Evolutionary conservation across 1,140 invertebrate genomes (phyloP).

Genomic region (Drosophila tani): DNA sequence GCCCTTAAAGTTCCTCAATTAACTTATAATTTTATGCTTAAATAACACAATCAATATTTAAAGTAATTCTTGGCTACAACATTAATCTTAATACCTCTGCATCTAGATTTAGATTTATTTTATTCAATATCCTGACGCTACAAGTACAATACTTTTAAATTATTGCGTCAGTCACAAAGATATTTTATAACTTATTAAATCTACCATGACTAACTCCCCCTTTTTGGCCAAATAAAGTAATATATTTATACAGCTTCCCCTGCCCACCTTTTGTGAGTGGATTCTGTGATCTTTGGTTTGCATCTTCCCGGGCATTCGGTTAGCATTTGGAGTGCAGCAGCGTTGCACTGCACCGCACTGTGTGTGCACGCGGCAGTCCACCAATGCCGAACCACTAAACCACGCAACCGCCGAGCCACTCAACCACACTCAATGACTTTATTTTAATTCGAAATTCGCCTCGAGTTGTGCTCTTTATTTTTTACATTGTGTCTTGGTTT

Average conservation of each 20-base stretch:
- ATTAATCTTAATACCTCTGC: too few species aligned
- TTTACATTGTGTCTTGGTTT: conserved; percentile 28
- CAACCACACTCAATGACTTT: conserved; percentile 64
- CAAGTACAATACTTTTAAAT: too few species aligned
- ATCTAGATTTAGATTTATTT: too few species aligned
- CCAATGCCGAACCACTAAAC: conserved; percentile 53
- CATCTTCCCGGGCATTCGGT: conserved; percentile 22
- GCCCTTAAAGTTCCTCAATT: not conserved
- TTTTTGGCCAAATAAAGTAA: not conserved
- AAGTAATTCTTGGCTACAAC: too few species aligned
- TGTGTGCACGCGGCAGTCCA: conserved; percentile 39
- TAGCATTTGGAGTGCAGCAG: conserved; percentile 33
- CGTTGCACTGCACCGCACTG: conserved; percentile 17
- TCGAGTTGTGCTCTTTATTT: conserved; percentile 41
- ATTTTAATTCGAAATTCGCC: conserved; percentile 62
- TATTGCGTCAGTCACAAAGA: too few species aligned
- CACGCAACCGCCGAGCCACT: conserved; percentile 49
- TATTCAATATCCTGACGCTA: too few species aligned
- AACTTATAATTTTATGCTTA: too few species aligned
- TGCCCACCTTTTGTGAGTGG: conserved; percentile 12
- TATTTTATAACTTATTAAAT: too few species aligned
- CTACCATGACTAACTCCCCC: conserved; percentile 7
- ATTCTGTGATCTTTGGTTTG: conserved; percentile 29
- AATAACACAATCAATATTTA: too few species aligned
- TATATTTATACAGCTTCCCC: not conserved